Evolutionary conservation across 2,888 invertebrate species (phyloP).

Genomic region (Agapetus fuscipes): DNA sequence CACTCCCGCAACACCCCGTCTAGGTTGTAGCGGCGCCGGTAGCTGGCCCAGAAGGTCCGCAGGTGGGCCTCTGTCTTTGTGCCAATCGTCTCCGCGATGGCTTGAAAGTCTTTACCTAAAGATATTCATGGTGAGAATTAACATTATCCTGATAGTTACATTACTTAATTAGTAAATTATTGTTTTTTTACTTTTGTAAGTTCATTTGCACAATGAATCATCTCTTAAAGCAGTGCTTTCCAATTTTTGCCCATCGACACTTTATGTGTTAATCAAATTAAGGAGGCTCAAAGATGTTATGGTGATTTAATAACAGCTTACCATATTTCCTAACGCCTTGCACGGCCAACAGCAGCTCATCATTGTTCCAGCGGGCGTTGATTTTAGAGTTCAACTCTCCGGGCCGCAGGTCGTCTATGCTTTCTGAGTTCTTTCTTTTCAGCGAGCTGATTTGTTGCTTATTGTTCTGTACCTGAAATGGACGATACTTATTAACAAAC

Average conservation of each 20-base stretch:
- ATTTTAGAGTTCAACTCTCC: slow-evolving; percentile 59
- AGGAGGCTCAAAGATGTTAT: too few species aligned
- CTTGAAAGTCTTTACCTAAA: slow-evolving; percentile 74
- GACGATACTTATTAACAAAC: slow-evolving; percentile 20
- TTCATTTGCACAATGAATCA: too few species aligned
- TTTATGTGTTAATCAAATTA: too few species aligned
- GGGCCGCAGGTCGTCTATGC: slow-evolving; percentile 52
- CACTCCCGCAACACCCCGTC: slow-evolving; percentile 80
- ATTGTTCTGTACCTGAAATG: slow-evolving; percentile 81
- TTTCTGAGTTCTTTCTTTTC: slow-evolving; percentile 54
- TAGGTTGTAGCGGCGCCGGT: slow-evolving; percentile 80
- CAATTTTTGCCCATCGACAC: too few species aligned
- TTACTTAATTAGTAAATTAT: too few species aligned
- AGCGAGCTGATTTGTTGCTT: slow-evolving; percentile 84
- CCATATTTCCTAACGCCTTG: slow-evolving; percentile 79
- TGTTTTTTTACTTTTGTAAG: too few species aligned
- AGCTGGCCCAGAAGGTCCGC: slow-evolving; percentile 84
- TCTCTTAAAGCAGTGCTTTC: too few species aligned
- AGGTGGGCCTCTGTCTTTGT: slow-evolving; percentile 93
- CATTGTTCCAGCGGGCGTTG: slow-evolving; percentile 86
- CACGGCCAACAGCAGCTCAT: slow-evolving; percentile 83
- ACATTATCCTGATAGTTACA: too few species aligned
- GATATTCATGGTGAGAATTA: too few species aligned
- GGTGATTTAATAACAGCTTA: slow-evolving; percentile 54
- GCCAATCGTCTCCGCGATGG: slow-evolving; percentile 89